Conservation (phyloP, 2,113 vertebrate species). For the Cyanistes caeruleus region DNA sequence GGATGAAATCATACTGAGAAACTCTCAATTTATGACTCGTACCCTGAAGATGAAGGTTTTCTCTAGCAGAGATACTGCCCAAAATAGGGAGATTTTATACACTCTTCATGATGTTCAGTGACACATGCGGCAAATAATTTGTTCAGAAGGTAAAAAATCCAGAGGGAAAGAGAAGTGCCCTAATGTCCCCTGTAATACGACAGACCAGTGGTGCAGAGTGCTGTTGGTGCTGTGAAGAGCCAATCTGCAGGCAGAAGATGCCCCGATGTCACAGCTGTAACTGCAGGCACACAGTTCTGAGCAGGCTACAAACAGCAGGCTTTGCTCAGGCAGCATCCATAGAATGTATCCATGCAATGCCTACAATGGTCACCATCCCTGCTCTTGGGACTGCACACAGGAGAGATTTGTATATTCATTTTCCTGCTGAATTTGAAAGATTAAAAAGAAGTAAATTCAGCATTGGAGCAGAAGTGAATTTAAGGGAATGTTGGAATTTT, state of each 20-base stretch:
- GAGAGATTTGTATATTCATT: background rate
- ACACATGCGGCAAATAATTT: background rate
- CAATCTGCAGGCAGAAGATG: background rate
- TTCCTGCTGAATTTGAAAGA: background rate
- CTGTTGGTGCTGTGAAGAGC: background rate
- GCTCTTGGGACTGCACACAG: background rate
- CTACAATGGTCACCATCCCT: background rate
- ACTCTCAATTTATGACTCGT: background rate
- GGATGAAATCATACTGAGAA: background rate
- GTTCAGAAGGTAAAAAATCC: background rate
- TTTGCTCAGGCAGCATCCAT: background rate
- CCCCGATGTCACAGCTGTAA: background rate
- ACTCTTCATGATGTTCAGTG: background rate
- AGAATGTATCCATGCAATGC: rapidly evolving
- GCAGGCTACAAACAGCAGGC: background rate
- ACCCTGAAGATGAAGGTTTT: background rate
- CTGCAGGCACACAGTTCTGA: background rate
- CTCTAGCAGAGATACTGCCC: background rate
- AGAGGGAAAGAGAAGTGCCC: background rate
- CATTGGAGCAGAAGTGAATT: background rate
- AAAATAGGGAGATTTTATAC: background rate
- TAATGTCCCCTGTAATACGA: rapidly evolving
- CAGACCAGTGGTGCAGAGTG: background rate
- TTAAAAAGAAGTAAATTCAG: background rate
- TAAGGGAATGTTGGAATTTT: background rate